Evolutionary conservation across 2,113 vertebrate species (phyloP).

Genomic region (Leucoraja erinaceus): DNA sequence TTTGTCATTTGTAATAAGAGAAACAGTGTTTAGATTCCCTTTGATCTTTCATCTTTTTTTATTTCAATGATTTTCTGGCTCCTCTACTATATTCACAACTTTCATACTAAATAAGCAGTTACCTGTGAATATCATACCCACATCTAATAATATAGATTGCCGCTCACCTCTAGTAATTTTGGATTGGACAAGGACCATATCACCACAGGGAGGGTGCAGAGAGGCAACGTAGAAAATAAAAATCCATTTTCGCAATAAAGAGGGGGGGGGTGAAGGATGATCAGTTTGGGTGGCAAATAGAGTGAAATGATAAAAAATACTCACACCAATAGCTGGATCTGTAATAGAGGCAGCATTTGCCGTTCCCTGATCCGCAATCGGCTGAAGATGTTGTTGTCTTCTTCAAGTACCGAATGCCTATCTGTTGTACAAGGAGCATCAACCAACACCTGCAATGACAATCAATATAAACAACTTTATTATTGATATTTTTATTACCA

Average conservation of each 20-base stretch:
- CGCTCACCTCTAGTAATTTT: not conserved
- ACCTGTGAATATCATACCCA: not conserved
- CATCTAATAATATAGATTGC: not conserved
- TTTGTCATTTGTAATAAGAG: too few relatives aligned
- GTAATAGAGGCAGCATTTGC: constrained; percentile 74
- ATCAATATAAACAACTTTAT: constrained; percentile 8
- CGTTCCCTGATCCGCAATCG: constrained; percentile 70
- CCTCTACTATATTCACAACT: not conserved
- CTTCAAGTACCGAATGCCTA: constrained; percentile 76
- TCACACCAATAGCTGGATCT: constrained; percentile 82
- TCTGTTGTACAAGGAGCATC: constrained; percentile 92
- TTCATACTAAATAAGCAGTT: not conserved
- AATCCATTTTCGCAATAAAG: too few relatives aligned
- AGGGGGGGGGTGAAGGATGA: not conserved
- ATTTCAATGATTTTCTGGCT: not conserved
- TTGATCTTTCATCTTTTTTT: too few relatives aligned
- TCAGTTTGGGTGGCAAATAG: not conserved
- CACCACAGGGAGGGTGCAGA: not conserved
- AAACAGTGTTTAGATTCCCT: too few relatives aligned
- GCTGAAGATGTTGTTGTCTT: constrained; percentile 87
- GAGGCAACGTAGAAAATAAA: too few relatives aligned
- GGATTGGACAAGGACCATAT: not conserved
- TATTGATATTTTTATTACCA: not conserved
- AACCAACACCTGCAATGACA: constrained; percentile 74
- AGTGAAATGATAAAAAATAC: constrained; percentile 44